Percentiles rank a stretch among this genome's conserved stretches.
phyloP scores from a whole-genome alignment of 2,113 vertebrate species.

The Cnemophilus loriae region DNA sequence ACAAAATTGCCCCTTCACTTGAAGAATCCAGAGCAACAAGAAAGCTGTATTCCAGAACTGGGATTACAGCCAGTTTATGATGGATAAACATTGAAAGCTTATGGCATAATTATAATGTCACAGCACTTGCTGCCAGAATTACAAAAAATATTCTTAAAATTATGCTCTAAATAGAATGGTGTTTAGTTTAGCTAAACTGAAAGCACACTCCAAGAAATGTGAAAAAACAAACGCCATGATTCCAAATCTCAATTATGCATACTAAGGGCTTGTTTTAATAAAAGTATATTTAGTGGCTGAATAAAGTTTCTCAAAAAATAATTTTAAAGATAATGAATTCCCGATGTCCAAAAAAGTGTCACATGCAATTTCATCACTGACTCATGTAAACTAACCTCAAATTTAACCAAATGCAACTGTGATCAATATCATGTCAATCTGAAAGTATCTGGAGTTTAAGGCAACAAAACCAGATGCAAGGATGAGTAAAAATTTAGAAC shows the following conservation, averaged over 20 bases:
- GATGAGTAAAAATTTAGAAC: conserved; percentile 13
- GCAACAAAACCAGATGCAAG: conserved; percentile 41
- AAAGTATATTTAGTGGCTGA: not conserved
- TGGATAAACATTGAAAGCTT: conserved; percentile 38
- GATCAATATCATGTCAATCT: conserved; percentile 45
- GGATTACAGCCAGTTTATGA: conserved; percentile 34
- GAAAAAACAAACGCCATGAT: conserved; percentile 17
- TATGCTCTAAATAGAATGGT: conserved; percentile 5
- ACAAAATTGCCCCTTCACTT: conserved; percentile 16
- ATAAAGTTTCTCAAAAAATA: conserved; percentile 22
- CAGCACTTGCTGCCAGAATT: conserved; percentile 33
- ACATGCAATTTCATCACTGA: conserved; percentile 19
- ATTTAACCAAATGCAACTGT: conserved; percentile 34
- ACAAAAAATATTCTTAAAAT: conserved; percentile 25
- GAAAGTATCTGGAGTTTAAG: conserved; percentile 49
- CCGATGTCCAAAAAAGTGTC: not conserved
- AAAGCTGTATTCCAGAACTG: conserved; percentile 34
- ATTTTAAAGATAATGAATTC: conserved; percentile 46
- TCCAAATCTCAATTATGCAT: conserved; percentile 22
- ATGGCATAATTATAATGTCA: conserved; percentile 35
- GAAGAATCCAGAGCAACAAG: not conserved
- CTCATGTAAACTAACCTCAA: conserved; percentile 48
- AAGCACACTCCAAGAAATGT: conserved; percentile 52
- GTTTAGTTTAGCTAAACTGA: conserved; percentile 50
- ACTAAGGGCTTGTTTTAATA: conserved; percentile 41